Base-by-base conservation (phyloP, 1,140 invertebrate genomes). In the Eupristina koningsbergeri region DNA sequence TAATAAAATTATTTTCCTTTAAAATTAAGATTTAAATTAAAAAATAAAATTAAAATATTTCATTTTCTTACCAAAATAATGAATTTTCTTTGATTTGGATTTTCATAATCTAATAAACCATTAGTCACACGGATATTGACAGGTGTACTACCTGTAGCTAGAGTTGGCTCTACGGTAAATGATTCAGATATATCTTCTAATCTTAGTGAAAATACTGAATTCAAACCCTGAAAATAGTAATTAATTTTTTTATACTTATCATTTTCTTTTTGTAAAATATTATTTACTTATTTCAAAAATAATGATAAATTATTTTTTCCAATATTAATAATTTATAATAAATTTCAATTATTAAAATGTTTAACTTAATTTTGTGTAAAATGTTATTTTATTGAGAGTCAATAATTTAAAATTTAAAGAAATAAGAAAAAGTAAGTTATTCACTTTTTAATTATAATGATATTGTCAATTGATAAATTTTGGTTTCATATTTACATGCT, bases 31-130 rank as follows among this genome's bases (percentile, higher is more conserved):
- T 7, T 13, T 45, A 45, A 45, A 45, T 45, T 13, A 7, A 45
- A 45, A 45, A 7, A 73, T 50, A 61, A 76, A 83, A 26, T 67
- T 1, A 41, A 36, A 69, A 15, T 36, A 61, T 50, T 15, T 63
- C 5, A 36, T 45, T n/a, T 47, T 47, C 91, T 93, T 90, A 97
- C 96, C 88, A 97, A 92, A 47, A 98, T 94, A 86, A 98, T 96
- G 89, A 98, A 98, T 92, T 98, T 98, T 84, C 97, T 93, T 89
- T 98, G 96, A 93, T 98, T 98, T 39, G 96, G 96, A 93, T 98
- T 97, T 89, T 98, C 97, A 89, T 97, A 98, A 90, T 98, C 97
- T 61, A 98, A 92, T 1, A 95, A 94, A 81, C 94, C 96, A 89
- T 96, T 96, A 77, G 95, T 94, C 0, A 98, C 94, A 45, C 96